Evolutionary conservation across 2,797 vertebrate genomes (phyloP), one percentile per base, ranked within the genome.

Genomic region (Lepus townsendii): DNA sequence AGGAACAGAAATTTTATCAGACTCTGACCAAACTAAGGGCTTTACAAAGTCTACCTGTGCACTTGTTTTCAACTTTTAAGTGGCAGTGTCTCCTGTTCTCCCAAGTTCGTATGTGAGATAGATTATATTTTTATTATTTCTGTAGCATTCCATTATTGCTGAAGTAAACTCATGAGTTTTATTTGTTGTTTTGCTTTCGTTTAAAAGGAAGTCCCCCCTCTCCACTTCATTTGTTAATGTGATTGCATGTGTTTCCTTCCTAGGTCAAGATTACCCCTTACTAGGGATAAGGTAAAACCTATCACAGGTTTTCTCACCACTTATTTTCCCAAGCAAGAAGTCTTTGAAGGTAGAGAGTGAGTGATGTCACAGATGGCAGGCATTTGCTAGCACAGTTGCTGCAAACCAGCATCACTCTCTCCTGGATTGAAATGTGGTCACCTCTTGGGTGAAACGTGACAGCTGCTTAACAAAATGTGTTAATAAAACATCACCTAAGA

Each of bases 401-500:
- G 2, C 90, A 90, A 89, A 92, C 13, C 7, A 0, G 9, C 92
- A 77, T 95, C 86, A 76, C 38, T 79, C 54, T 73, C 57, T 92
- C 57, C 30, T 86, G 93, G 89, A 95, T 73, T 79, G 88, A 95
- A 95, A 95, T 73, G 24, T 93, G n/a, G 27, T 30, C 91, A 88
- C 50, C 63, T 93, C 83, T 89, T 87, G 80, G 90, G 83, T 96
- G 63, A 94, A 90, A 94, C 60, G 66, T 86, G 71, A 65, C 93
- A 95, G 88, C 75, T 96, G 60, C 68, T 94, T 95, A 93, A 96
- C 54, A 50, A 27, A 6, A 27, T 9, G 72, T 38, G 79, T 95
- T 93, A 96, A 91, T 95, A 95, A 96, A 97, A 95, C 91, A 96
- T 73, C 27, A 12, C 92, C 35, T 92, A 84, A 90, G 66, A 94